Conservation (phyloP, 2,888 invertebrate genomes). For the Nezara viridula region DNA sequence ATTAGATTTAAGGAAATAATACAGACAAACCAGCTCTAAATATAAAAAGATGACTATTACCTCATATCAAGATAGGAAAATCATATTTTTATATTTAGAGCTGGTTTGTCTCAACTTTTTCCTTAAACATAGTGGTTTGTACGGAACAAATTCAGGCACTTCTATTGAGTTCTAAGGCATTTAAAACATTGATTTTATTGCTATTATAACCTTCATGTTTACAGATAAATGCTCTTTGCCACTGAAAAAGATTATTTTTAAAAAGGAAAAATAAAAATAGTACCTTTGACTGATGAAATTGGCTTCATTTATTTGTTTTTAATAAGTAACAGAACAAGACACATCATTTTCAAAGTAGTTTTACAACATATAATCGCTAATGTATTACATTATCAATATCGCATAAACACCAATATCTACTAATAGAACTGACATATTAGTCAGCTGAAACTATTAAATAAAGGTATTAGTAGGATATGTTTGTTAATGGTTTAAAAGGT, state of each 20-base stretch:
- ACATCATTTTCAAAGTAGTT: conserved; percentile 34
- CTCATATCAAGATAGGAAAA: too few species aligned
- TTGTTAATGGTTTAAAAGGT: conserved; percentile 25
- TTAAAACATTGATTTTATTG: too few species aligned
- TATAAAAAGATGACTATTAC: too few species aligned
- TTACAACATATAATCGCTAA: conserved; percentile 40
- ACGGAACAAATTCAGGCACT: too few species aligned
- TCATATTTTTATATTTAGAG: too few species aligned
- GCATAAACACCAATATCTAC: conserved; percentile 22
- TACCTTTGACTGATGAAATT: background rate
- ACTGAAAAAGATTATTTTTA: background rate
- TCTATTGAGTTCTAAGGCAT: too few species aligned
- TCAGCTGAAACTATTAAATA: conserved; percentile 30
- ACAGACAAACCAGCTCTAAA: too few species aligned
- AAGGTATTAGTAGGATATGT: conserved; percentile 29
- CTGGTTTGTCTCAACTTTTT: too few species aligned
- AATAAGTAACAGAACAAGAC: conserved; percentile 17
- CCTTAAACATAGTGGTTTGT: too few species aligned
- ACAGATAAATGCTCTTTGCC: too few species aligned
- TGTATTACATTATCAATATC: conserved; percentile 20
- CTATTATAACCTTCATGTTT: too few species aligned
- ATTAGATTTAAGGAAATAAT: too few species aligned
- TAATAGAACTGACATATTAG: background rate
- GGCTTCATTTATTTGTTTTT: conserved; percentile 42
- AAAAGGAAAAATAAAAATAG: background rate